Evolutionary conservation across 2,888 invertebrate genomes (phyloP).

Genomic region (Ischnus inquisitorius): DNA sequence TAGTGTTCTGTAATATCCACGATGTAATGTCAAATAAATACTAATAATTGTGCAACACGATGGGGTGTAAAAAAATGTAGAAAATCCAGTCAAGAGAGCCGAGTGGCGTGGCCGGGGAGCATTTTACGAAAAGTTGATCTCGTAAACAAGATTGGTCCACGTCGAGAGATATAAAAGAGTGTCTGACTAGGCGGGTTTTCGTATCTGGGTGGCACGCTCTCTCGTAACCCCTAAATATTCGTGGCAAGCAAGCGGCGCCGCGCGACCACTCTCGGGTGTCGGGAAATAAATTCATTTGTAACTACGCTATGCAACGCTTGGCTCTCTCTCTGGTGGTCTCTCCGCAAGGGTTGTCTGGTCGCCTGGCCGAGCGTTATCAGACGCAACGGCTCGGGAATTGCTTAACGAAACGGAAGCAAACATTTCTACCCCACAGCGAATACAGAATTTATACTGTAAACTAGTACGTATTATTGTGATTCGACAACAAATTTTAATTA

Average conservation of each 20-base stretch:
- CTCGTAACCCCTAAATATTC: slow-evolving; percentile 50
- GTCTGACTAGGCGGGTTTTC: slow-evolving; percentile 55
- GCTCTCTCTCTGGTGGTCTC: slow-evolving; percentile 24
- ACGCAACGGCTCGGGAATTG: slow-evolving; percentile 76
- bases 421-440: slow-evolving; percentile 57
- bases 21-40: background rate
- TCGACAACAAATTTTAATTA: slow-evolving; percentile 82
- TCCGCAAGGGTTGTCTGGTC: slow-evolving; percentile 35
- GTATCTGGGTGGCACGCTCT: slow-evolving; percentile 38
- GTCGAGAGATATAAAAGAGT: slow-evolving; percentile 27
- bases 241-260: slow-evolving; percentile 25
- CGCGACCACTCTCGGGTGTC: slow-evolving; percentile 7
- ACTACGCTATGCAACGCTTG: slow-evolving; percentile 63
- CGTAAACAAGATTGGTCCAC: slow-evolving; percentile 35
- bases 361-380: slow-evolving; percentile 74
- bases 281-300: slow-evolving; percentile 78
- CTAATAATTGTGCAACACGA: background rate
- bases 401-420: slow-evolving; percentile 79
- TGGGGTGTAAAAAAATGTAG: background rate
- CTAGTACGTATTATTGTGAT: slow-evolving; percentile 72
- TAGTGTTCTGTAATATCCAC: too few relatives aligned
- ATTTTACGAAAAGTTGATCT: slow-evolving; percentile 38
- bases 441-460: slow-evolving; percentile 42
- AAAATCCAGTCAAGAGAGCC: background rate
- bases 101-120: background rate